Evolutionary conservation across 2,888 invertebrate species (phyloP).

Genomic region (Mesorhabditis sp.): DNA sequence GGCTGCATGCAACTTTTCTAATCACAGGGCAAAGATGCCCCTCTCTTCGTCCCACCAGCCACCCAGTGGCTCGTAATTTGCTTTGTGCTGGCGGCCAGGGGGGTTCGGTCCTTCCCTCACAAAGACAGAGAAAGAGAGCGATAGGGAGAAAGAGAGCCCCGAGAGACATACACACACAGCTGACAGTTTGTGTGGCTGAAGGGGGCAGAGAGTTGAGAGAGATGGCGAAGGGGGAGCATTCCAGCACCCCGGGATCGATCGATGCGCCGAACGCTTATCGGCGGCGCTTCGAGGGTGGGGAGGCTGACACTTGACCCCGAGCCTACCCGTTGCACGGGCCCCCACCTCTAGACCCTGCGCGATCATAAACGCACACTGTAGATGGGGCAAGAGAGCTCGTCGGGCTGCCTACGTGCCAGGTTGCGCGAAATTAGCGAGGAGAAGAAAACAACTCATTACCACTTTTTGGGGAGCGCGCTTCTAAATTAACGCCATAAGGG

Average conservation of each 20-base stretch:
- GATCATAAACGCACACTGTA: slow-evolving; percentile 4
- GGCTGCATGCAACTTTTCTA: neutral
- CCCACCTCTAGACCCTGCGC: neutral
- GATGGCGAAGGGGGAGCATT: neutral
- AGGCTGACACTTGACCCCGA: slow-evolving; percentile 6
- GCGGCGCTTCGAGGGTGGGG: neutral
- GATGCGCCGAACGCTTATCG: slow-evolving; percentile 5
- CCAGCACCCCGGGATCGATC: slow-evolving; percentile 7
- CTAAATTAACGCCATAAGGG: too few species aligned
- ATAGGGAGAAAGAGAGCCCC: neutral
- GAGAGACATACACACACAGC: neutral
- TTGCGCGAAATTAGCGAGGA: too few species aligned
- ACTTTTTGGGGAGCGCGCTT: too few species aligned
- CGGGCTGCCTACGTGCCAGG: too few species aligned
- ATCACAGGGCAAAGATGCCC: neutral
- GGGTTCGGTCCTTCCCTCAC: neutral
- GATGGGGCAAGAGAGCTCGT: neutral
- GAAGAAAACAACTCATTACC: too few species aligned
- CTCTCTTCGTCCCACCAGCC: too few species aligned
- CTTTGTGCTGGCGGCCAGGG: too few species aligned
- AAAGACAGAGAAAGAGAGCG: neutral
- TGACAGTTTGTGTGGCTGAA: neutral
- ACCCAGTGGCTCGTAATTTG: too few species aligned
- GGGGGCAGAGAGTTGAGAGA: neutral
- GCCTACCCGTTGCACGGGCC: neutral